Percentiles rank a stretch among this genome's conserved stretches.
Evolutionary conservation across 2,113 vertebrate species (phyloP).

Genomic region (Athene cunicularia): DNA sequence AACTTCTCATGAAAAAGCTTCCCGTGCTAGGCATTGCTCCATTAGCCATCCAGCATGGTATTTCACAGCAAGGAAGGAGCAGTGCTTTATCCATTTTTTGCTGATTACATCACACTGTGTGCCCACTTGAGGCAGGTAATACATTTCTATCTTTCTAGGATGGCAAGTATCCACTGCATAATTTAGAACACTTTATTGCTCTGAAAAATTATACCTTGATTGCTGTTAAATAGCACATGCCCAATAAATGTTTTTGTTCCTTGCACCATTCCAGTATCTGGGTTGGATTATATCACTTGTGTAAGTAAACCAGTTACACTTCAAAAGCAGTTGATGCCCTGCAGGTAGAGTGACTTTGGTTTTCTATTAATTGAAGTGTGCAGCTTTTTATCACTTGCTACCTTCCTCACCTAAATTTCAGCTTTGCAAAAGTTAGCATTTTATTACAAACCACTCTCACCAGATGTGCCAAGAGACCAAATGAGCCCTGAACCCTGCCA

Average conservation of each 20-base stretch:
- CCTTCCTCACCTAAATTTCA: neutral
- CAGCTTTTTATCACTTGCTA: neutral
- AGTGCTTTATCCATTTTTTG: neutral
- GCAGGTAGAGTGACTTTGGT: neutral
- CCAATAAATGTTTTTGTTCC: neutral
- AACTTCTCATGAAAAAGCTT: neutral
- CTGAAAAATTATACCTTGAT: slow-evolving; percentile 14
- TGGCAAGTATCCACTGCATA: neutral
- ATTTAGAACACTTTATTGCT: slow-evolving; percentile 30
- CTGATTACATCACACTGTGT: neutral
- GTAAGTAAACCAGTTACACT: neutral
- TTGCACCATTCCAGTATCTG: neutral
- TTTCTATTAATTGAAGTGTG: neutral
- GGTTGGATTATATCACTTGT: neutral
- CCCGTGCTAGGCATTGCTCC: neutral
- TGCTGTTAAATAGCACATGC: slow-evolving; percentile 27
- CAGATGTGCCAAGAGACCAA: neutral
- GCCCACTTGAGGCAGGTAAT: neutral
- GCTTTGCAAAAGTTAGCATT: neutral
- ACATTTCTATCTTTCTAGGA: neutral
- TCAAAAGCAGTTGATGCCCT: neutral
- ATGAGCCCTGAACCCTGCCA: rapidly evolving
- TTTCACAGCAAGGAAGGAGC: neutral
- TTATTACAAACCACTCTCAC: neutral
- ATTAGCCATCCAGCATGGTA: neutral